A percentile compares a stretch with the other conserved stretches of the same genome.
These are phyloP conservation scores for Nomia melanderi DNA, from an alignment of 1,140 invertebrate genomes.

Conservation along the genomic window DNA sequence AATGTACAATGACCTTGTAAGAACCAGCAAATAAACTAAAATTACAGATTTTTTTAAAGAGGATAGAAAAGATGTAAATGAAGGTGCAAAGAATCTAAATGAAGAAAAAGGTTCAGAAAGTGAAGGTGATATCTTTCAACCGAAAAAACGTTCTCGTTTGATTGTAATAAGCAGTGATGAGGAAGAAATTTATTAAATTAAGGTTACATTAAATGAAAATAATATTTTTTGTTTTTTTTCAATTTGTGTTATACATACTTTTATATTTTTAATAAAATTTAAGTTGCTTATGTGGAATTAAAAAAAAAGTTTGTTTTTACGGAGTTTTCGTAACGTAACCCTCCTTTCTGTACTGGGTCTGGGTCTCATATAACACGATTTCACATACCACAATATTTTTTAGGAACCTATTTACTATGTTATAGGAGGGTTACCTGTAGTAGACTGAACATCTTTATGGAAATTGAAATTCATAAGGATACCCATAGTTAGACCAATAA, in stretches of 20 bases:
- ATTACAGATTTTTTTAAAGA: conserved; percentile 14
- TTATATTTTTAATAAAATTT: too few relatives aligned
- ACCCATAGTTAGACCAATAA: too few relatives aligned
- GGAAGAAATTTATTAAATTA: conserved; percentile 12
- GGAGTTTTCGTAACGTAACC: neutral
- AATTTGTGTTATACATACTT: too few relatives aligned
- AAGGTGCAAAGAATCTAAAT: conserved; percentile 1
- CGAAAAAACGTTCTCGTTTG: conserved; percentile 13
- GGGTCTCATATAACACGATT: neutral
- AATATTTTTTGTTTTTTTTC: neutral
- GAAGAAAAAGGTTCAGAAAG: conserved; percentile 8
- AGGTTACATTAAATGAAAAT: neutral
- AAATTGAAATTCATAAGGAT: too few relatives aligned
- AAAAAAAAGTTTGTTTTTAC: neutral
- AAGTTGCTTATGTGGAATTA: neutral
- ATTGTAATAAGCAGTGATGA: conserved; percentile 5
- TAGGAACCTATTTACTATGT: too few relatives aligned
- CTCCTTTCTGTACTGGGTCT: neutral
- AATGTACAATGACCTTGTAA: conserved; percentile 24
- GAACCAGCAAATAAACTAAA: conserved; percentile 6
- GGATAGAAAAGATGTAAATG: too few relatives aligned
- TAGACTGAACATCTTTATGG: too few relatives aligned
- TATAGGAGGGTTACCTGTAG: too few relatives aligned
- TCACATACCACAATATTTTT: too few relatives aligned
- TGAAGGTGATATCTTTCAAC: conserved; percentile 12